A percentile compares a stretch with the other conserved stretches of the same genome.
Conservation (phyloP, 2,113 vertebrate genomes). For the Spea multiplicata region DNA sequence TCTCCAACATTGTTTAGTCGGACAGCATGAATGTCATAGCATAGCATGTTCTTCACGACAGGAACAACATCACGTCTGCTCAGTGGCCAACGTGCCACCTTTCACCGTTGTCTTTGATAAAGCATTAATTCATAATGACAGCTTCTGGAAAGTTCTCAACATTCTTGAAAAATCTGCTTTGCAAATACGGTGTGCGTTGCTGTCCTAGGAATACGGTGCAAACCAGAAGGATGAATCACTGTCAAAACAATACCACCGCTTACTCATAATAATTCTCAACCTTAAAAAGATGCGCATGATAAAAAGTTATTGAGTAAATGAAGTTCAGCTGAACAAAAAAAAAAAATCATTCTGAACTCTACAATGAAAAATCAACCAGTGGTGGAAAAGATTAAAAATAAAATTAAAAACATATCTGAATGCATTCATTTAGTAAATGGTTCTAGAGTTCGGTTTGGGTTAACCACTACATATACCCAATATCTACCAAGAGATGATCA, state of each 20-base stretch:
- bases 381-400: background rate
- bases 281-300: conserved; percentile 34
- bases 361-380: background rate
- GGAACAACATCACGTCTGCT: conserved; percentile 44
- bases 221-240: conserved; percentile 9
- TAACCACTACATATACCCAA: too few relatives aligned
- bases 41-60: conserved; percentile 35
- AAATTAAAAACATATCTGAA: background rate
- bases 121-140: conserved; percentile 47
- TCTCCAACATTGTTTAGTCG: conserved; percentile 7
- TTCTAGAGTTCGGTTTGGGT: too few relatives aligned
- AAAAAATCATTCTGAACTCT: background rate
- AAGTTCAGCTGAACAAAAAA: conserved; percentile 1
- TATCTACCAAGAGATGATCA: too few relatives aligned
- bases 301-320: conserved; percentile 21
- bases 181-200: conserved; percentile 23
- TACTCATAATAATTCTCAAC: conserved; percentile 15
- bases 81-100: conserved; percentile 17
- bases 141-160: conserved; percentile 48
- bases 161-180: conserved; percentile 45
- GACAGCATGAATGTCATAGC: conserved; percentile 27
- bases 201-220: conserved; percentile 39
- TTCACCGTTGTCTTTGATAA: conserved; percentile 38
- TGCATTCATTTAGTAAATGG: too few relatives aligned
- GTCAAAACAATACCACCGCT: background rate